Evolutionary conservation across 2,113 vertebrate species (phyloP).

Genomic region (Tragelaphus imberbis): DNA sequence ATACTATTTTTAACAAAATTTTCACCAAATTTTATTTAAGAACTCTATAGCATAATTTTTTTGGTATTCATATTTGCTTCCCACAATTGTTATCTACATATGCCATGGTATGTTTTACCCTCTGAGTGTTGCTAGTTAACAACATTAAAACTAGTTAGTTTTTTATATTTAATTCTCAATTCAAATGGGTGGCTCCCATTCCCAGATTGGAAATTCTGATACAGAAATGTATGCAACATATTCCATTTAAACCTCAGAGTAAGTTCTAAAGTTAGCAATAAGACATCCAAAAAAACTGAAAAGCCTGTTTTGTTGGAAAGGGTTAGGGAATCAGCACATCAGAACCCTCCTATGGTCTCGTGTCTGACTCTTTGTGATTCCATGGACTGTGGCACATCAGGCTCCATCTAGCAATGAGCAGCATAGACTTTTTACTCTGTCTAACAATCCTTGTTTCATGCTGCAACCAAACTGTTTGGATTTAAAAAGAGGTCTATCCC

Average conservation of each 20-base stretch:
- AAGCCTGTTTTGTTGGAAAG: constrained; percentile 8
- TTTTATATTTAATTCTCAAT: background rate
- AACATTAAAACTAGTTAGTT: background rate
- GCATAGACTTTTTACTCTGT: background rate
- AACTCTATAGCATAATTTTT: background rate
- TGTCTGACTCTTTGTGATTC: background rate
- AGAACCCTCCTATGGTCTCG: background rate
- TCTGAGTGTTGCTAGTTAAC: background rate
- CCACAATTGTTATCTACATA: background rate
- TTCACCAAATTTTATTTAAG: background rate
- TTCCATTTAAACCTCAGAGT: background rate
- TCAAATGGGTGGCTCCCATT: background rate
- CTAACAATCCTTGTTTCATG: background rate
- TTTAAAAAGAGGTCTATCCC: background rate
- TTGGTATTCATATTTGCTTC: background rate
- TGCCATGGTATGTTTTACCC: background rate
- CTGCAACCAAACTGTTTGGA: background rate
- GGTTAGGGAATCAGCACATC: background rate
- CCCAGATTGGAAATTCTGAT: background rate
- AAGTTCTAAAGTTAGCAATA: background rate
- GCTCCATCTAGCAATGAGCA: background rate
- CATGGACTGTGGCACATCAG: background rate
- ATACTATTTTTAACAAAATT: background rate
- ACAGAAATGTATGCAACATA: background rate
- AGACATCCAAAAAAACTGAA: background rate